Evolutionary conservation across 2,797 vertebrate genomes (phyloP).

Genomic region (Schizothorax lantsangensis): DNA sequence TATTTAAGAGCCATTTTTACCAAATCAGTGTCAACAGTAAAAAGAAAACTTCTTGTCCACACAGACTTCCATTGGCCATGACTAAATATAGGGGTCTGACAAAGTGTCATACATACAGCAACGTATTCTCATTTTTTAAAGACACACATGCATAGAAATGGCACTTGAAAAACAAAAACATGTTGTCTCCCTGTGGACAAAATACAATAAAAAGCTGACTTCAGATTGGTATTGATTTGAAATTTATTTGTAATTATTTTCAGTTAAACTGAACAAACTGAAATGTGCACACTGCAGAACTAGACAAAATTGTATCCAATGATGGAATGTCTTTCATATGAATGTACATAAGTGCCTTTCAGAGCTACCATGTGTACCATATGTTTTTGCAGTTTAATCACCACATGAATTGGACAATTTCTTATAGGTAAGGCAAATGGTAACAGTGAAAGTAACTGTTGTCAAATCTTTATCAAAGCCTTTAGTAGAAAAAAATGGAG

Average conservation of each 20-base stretch:
- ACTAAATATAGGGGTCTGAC: background rate
- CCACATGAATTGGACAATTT: background rate
- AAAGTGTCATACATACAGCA: background rate
- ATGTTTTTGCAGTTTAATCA: background rate
- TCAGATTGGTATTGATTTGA: background rate
- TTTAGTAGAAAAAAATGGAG: background rate
- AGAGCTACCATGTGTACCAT: background rate
- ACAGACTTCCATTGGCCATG: background rate
- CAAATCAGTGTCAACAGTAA: background rate
- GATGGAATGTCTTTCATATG: constrained; percentile 10
- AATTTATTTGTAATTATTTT: constrained; percentile 20
- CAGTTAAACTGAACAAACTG: constrained; percentile 35
- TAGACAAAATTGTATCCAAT: background rate
- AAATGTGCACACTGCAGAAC: constrained; percentile 14
- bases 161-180: background rate
- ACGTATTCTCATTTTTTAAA: background rate
- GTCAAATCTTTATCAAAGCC: background rate
- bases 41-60: background rate
- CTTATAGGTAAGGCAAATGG: background rate
- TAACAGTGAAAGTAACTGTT: background rate
- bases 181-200: background rate
- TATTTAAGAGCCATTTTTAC: background rate
- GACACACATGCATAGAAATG: background rate
- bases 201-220: background rate
- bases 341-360: background rate